These are phyloP conservation scores for Caenorhabditis drosophilae DNA, from an alignment of 2,888 invertebrate species.

Conservation along the genomic window DNA sequence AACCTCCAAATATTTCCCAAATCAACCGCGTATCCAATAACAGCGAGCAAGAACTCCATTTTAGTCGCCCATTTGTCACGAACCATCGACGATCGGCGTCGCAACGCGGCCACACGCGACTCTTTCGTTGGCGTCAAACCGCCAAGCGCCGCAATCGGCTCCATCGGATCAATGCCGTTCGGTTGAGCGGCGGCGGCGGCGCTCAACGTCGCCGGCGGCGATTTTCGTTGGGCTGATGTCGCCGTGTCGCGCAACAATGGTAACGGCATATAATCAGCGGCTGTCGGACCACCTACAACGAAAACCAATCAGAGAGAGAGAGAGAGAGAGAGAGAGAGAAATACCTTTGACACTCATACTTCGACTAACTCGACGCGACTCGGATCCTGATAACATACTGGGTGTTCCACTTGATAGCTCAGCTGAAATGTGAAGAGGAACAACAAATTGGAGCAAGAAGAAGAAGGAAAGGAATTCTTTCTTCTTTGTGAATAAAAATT, in stretches of 20 bases:
- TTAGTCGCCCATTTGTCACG: slow-evolving; percentile 64
- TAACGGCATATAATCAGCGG: slow-evolving; percentile 43
- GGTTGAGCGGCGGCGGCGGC: slow-evolving; percentile 28
- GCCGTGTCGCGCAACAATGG: slow-evolving; percentile 27
- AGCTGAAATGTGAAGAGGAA: too few species aligned
- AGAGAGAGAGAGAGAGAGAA: too few species aligned
- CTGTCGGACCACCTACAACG: too few species aligned
- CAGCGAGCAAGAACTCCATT: slow-evolving; percentile 65
- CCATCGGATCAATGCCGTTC: slow-evolving; percentile 29
- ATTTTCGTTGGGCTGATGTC: slow-evolving; percentile 23
- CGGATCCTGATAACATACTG: slow-evolving; percentile 34
- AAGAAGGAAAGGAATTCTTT: slow-evolving; percentile 3
- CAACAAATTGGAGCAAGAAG: too few species aligned
- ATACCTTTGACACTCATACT: slow-evolving; percentile 40
- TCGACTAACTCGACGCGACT: slow-evolving; percentile 32
- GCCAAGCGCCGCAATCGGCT: slow-evolving; percentile 36
- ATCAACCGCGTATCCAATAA: slow-evolving; percentile 66
- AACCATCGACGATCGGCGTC: slow-evolving; percentile 45
- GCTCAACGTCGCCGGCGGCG: too few species aligned
- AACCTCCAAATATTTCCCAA: slow-evolving; percentile 66
- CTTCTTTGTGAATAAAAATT: too few species aligned
- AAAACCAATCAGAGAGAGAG: not conserved
- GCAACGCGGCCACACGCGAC: slow-evolving; percentile 37
- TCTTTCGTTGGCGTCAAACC: slow-evolving; percentile 45
- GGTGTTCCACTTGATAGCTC: slow-evolving; percentile 32